Evolutionary conservation across 2,113 vertebrate genomes (phyloP), one percentile per base, ranked within the genome.

Genomic region (Reinhardtius hippoglossoides): DNA sequence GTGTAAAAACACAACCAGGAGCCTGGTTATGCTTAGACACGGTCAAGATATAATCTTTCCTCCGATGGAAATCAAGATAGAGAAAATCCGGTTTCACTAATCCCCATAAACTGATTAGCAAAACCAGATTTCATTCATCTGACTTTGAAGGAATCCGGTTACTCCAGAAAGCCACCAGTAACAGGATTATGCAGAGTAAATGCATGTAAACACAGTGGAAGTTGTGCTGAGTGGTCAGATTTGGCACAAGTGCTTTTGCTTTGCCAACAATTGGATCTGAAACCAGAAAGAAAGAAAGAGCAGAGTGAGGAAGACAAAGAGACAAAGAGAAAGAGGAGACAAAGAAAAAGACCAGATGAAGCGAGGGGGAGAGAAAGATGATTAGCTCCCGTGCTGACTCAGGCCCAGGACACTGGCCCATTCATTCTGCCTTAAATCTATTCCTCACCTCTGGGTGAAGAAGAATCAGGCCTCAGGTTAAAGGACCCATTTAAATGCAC

Each of bases 311-410:
- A 5, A 9, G 26, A 24, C 1, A 42, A 4, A 40, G 48, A 9
- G 26, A 24, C 1, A 42, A 4, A 40, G 48, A n/a, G 50, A n/a
- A 15, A n/a, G 50, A 54, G 18, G 20, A 44, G 5, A 59, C n/a
- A 65, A 2, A 16, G 35, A 10, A 27, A 35, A 24, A 67, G 37
- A 15, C 9, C 23, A 57, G 42, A 58, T 14, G 27, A 42, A 42
- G 40, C 10, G 63, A 35, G 31, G 31, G 6, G 31, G 6, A 5
- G 18, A 14, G 70, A 76, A n/a, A 73, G 20, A 70, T 46, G 72
- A 83, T 82, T 76, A 85, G 42, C 20, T 54, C 31, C 66, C 5
- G 46, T 48, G 87, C 80, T 85, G 87, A 88, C 70, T 87, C 76
- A 59, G 88, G 46, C 8, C 14, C 7, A 7, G 55, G 21, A 81